Conservation (phyloP, 2,888 invertebrate genomes). For the Eristalis arbustorum region DNA sequence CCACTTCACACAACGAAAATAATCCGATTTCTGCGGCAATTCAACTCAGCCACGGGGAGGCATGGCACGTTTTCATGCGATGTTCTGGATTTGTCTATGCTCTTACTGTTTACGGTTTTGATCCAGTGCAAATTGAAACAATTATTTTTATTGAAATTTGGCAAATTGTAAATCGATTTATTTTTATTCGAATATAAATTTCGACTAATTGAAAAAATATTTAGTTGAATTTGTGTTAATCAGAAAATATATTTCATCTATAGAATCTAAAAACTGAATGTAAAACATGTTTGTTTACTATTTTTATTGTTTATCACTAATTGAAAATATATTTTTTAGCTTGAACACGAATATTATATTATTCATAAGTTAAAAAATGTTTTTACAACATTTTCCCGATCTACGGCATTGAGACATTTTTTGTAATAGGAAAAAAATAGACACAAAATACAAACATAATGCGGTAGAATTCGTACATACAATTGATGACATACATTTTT, state of each 20-base stretch:
- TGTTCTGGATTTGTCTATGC: too few species aligned
- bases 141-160: constrained; percentile 17
- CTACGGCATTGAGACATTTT: constrained; percentile 20
- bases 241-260: constrained; percentile 15
- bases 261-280: constrained; percentile 38
- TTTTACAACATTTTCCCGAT: constrained; percentile 41
- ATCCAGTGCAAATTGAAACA: constrained; percentile 6
- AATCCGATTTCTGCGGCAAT: too few species aligned
- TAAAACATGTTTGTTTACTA: constrained; percentile 23
- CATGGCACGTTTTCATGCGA: too few species aligned
- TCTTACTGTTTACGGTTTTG: not conserved
- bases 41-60: too few species aligned
- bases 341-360: constrained; percentile 58
- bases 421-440: not conserved
- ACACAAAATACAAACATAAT: not conserved
- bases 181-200: constrained; percentile 20
- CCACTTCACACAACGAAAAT: too few species aligned
- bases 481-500: constrained; percentile 21
- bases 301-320: constrained; percentile 62
- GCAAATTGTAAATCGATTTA: constrained; percentile 17
- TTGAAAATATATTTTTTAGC: constrained; percentile 64
- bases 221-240: constrained; percentile 23
- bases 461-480: constrained; percentile 16
- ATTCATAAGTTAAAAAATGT: constrained; percentile 57
- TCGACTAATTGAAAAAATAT: constrained; percentile 16